A percentile compares a stretch with the other conserved stretches of the same genome.
These are phyloP conservation scores for Hephaestus fuliginosus DNA, from an alignment of 2,797 vertebrate genomes.

Conservation along the genomic window DNA sequence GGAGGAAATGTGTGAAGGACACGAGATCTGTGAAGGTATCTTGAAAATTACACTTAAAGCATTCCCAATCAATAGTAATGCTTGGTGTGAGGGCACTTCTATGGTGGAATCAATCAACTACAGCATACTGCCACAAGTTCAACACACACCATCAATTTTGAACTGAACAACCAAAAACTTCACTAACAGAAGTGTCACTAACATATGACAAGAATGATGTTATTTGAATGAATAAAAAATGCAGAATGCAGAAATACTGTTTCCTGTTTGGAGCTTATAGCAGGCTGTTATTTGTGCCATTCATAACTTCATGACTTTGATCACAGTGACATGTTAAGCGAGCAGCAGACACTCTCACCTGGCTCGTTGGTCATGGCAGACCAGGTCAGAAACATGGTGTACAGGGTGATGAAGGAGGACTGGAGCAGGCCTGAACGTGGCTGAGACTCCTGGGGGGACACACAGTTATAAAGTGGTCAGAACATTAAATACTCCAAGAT, in stretches of 20 bases:
- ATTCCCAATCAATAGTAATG: neutral
- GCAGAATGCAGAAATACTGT: neutral
- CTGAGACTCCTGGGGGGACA: constrained; percentile 87
- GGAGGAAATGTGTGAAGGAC: neutral
- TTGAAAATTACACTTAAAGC: constrained; percentile 4
- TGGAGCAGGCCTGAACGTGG: constrained; percentile 93
- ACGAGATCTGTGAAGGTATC: constrained; percentile 6
- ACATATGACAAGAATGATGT: neutral
- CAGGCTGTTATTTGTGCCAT: neutral
- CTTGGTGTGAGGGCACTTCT: neutral
- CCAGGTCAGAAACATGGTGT: constrained; percentile 96
- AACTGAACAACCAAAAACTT: constrained; percentile 9
- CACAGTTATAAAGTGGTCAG: neutral
- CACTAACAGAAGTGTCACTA: neutral
- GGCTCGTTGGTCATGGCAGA: constrained; percentile 96
- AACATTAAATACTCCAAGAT: neutral
- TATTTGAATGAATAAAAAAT: neutral
- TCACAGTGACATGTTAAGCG: neutral
- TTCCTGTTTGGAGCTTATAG: neutral
- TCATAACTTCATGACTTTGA: neutral
- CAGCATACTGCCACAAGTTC: neutral
- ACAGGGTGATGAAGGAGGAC: constrained; percentile 94
- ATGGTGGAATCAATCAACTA: neutral
- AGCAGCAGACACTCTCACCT: constrained; percentile 84
- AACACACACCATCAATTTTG: neutral